Evolutionary conservation across 2,113 vertebrate genomes (phyloP).

Genomic region (Muscicapa adusta): DNA sequence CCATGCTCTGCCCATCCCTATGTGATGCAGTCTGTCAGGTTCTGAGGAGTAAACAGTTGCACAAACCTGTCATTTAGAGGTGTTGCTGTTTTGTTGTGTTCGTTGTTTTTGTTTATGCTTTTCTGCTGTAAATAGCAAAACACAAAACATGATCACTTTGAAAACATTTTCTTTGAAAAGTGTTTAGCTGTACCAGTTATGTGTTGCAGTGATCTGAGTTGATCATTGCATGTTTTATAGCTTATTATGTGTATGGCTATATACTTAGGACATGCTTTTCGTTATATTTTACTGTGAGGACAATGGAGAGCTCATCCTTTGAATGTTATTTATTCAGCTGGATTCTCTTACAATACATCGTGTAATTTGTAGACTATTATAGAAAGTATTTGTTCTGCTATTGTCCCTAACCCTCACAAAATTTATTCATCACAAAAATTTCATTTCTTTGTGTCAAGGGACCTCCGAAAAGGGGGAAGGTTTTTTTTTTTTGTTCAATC

Average conservation of each 20-base stretch:
- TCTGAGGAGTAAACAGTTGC: not conserved
- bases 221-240: conserved; percentile 49
- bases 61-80: not conserved
- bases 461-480: not conserved
- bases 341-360: conserved; percentile 2
- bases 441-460: not conserved
- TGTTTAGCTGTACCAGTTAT: conserved; percentile 55
- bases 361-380: not conserved
- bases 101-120: not conserved
- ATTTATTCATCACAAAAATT: not conserved
- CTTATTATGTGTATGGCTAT: conserved; percentile 49
- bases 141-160: conserved; percentile 22
- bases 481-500: not conserved
- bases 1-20: not conserved
- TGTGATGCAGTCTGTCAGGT: not conserved
- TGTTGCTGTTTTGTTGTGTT: not conserved
- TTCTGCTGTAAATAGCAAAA: not conserved
- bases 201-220: conserved; percentile 54
- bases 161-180: conserved; percentile 64
- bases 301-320: conserved; percentile 18
- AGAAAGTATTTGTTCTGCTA: not conserved
- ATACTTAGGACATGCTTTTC: conserved; percentile 61
- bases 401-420: not conserved
- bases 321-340: conserved; percentile 50
- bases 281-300: conserved; percentile 15